Conservation (phyloP, 2,888 invertebrate species). For the Lepeophtheirus nordmannii region DNA sequence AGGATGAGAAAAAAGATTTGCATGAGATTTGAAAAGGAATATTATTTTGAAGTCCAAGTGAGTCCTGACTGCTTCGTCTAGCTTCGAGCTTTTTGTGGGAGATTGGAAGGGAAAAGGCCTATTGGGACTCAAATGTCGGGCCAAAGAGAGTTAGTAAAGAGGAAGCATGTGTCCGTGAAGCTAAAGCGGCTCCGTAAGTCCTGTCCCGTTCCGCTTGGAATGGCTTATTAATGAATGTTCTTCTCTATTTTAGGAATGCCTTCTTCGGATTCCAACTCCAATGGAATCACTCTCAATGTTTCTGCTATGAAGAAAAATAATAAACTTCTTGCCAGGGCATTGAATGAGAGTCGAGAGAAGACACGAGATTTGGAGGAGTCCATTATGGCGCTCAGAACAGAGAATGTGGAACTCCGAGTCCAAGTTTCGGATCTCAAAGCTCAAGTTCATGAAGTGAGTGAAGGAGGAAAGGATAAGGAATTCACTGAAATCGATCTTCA, state of each 20-base stretch:
- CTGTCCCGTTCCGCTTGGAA: background rate
- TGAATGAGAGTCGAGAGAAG: background rate
- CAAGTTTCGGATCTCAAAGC: background rate
- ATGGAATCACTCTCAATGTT: background rate
- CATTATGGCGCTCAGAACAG: background rate
- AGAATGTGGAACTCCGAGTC: background rate
- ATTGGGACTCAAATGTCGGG: no score
- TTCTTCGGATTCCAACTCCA: background rate
- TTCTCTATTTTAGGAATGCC: no score
- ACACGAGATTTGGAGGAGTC: background rate
- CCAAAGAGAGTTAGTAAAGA: background rate
- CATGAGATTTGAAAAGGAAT: no score
- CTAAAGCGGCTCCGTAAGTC: background rate
- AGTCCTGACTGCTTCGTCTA: no score
- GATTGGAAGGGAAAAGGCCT: no score
- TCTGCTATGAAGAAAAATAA: background rate
- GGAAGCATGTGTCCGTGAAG: conserved; percentile 4
- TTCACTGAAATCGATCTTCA: no score
- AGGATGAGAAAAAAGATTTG: no score
- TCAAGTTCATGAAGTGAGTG: no score
- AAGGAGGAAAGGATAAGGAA: background rate
- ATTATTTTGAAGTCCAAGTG: no score
- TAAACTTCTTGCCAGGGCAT: background rate
- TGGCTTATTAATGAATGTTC: no score
- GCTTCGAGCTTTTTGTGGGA: no score